phyloP scores from a whole-genome alignment of 2,113 vertebrate genomes.

The Sebastes fasciatus region DNA sequence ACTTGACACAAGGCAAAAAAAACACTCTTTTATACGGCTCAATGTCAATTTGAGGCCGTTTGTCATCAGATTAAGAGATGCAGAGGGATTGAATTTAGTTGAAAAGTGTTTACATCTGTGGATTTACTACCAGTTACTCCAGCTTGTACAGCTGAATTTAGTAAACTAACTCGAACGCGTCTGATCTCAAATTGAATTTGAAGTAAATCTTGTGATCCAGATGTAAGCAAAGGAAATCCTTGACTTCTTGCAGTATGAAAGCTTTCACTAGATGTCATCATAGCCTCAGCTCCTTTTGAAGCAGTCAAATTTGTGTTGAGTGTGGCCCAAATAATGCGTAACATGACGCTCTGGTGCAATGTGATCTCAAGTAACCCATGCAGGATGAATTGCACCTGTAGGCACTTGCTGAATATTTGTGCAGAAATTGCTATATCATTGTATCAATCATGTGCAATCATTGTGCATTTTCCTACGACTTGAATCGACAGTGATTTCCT shows the following conservation, averaged over 20 bases:
- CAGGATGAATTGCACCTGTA: constrained; percentile 32
- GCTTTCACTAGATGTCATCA: constrained; percentile 74
- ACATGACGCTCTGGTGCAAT: constrained; percentile 18
- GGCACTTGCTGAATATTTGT: constrained; percentile 32
- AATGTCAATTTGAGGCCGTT: constrained; percentile 28
- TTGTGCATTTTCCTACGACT: constrained; percentile 34
- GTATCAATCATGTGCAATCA: constrained; percentile 45
- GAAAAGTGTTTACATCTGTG: constrained; percentile 1
- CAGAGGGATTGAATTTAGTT: constrained; percentile 36
- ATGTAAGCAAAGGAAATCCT: background rate
- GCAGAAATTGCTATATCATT: constrained; percentile 10
- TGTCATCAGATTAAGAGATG: constrained; percentile 49
- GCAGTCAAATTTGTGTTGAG: constrained; percentile 9
- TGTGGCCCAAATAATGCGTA: constrained; percentile 12
- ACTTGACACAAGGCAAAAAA: constrained; percentile 49
- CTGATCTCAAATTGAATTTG: constrained; percentile 8
- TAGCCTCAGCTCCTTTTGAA: constrained; percentile 35
- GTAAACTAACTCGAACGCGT: background rate
- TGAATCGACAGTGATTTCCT: constrained; percentile 51
- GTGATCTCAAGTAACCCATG: constrained; percentile 2
- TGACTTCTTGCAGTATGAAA: constrained; percentile 61
- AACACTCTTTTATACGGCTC: constrained; percentile 47
- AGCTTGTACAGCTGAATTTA: background rate
- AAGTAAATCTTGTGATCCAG: constrained; percentile 10
- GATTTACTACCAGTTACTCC: constrained; percentile 25